Percentiles rank a stretch among this genome's conserved stretches.
phyloP scores from a whole-genome alignment of 2,113 vertebrate genomes.

The Corythornis vintsioides region DNA sequence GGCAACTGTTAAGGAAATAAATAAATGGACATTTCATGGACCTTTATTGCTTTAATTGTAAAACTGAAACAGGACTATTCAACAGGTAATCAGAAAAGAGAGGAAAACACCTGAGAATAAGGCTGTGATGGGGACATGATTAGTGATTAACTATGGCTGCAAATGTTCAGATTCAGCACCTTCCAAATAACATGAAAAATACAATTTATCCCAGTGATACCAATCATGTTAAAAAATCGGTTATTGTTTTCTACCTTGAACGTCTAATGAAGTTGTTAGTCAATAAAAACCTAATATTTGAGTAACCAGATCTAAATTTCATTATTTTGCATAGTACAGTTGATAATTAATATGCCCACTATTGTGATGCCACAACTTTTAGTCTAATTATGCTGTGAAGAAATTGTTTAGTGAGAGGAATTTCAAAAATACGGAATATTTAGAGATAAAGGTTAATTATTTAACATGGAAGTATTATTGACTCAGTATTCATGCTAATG shows the following conservation, averaged over 20 bases:
- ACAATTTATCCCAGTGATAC: rapidly evolving
- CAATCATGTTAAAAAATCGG: not conserved
- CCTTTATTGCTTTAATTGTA: not conserved
- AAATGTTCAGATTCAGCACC: not conserved
- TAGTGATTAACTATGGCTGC: not conserved
- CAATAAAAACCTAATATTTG: not conserved
- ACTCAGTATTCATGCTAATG: not conserved
- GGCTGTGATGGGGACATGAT: not conserved
- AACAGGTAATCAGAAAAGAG: not conserved
- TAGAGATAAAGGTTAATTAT: not conserved
- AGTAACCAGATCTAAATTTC: not conserved
- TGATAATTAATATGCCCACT: not conserved
- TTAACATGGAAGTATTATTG: not conserved
- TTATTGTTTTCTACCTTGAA: not conserved
- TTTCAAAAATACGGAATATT: not conserved
- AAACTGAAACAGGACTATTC: not conserved
- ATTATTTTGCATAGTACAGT: not conserved
- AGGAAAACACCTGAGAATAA: not conserved
- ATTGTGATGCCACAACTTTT: not conserved
- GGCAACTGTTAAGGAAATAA: not conserved
- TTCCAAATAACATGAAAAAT: not conserved
- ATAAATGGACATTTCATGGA: not conserved
- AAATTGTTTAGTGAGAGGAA: not conserved
- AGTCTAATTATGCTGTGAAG: rapidly evolving
- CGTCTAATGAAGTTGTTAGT: not conserved